Evolutionary conservation across 2,888 invertebrate genomes (phyloP), one percentile per base, ranked within the genome.

Genomic region (Drosophila neotestacea): DNA sequence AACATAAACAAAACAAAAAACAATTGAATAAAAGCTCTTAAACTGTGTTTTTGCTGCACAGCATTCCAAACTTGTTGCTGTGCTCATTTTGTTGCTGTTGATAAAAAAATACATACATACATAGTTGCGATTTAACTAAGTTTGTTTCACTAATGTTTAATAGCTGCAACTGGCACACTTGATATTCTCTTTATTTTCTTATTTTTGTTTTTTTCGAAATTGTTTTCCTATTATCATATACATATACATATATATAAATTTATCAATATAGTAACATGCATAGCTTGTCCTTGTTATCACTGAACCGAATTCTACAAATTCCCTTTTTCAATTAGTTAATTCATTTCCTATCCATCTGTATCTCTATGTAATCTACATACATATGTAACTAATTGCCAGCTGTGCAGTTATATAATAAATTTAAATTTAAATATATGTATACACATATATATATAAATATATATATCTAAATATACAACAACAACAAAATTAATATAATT

Each of bases 21-120:
- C 50, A 52, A 48, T 65, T 34, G 13, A 39, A 55, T 50, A 32
- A 59, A 65, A 61, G 44, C 60, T 52, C 44, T 39, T 44, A 55
- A 74, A 41, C 65, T 70, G 71, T 75, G 61, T 75, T 72, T 72
- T 74, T 61, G 73, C 51, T 42, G 70, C 60, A 51, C 65, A 74
- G 75, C 73, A 74, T 46, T 56, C 39, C 61, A 62, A 73, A 73
- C 58, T 50, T 50, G 50, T 65, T 65, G 75, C 73, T 70, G 73
- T 65, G 56, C 44, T 38, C 28, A 65, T 75, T 74, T 75, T 65
- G 70, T 70, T 75, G 70, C 74, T 73, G 74, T 73, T 73, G 59
- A 56, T 58, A 59, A 64, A 60, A 73, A 38, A 6, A 22, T 22
- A 22, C 22, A 22, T 22, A 22, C 22, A 22, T 22, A 22, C 22